phyloP scores from a whole-genome alignment of 2,113 vertebrate species.

The Stercorarius parasiticus region DNA sequence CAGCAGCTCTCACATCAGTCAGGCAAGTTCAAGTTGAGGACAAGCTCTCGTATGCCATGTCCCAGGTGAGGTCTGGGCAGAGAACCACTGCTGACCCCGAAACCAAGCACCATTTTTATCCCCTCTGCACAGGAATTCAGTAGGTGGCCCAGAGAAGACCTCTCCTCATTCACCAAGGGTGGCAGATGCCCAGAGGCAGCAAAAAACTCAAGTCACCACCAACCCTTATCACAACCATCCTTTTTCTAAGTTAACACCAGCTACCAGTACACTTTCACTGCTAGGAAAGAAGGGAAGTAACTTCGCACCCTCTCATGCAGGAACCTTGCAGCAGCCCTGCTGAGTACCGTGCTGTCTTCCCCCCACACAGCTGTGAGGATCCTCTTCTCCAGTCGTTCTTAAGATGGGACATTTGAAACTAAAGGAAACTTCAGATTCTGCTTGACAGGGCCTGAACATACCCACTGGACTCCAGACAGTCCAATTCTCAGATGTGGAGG shows the following conservation, averaged over 20 bases:
- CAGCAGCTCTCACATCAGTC: background rate
- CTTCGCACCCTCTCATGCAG: background rate
- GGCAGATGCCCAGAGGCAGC: background rate
- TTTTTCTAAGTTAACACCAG: background rate
- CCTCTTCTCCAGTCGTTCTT: background rate
- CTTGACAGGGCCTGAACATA: background rate
- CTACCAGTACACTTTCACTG: background rate
- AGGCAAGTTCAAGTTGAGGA: fast-evolving
- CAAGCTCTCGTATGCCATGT: background rate
- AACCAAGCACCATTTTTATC: background rate
- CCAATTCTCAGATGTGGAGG: background rate
- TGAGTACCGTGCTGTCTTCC: background rate
- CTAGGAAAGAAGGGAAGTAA: background rate
- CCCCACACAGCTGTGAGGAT: background rate
- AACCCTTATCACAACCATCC: fast-evolving
- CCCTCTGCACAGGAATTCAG: background rate
- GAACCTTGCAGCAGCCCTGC: background rate
- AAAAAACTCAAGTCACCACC: background rate
- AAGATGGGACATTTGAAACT: background rate
- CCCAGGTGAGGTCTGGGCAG: background rate
- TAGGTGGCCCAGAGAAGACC: background rate
- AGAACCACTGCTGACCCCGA: background rate
- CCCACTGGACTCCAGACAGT: fast-evolving
- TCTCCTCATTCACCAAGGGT: background rate
- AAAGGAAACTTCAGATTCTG: background rate